Percentiles rank a stretch among this genome's conserved stretches.
phyloP scores from a whole-genome alignment of 2,888 invertebrate species.

The Agrotis puta region DNA sequence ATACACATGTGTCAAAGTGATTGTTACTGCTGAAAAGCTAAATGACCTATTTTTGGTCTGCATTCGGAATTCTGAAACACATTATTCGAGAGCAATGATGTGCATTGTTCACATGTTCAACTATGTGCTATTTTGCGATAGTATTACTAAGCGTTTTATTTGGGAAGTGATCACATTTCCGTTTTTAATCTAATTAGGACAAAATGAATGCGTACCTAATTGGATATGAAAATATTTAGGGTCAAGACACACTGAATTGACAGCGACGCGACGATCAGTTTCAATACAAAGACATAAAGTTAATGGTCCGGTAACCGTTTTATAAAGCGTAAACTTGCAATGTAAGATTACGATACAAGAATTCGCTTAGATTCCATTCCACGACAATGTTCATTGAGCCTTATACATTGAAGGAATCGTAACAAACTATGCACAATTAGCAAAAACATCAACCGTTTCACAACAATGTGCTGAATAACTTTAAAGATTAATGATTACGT shows the following conservation, averaged over 20 bases:
- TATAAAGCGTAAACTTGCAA: too few species aligned
- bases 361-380: too few species aligned
- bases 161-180: constrained; percentile 2
- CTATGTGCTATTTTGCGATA: not conserved
- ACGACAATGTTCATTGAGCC: too few species aligned
- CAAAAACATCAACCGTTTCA: constrained; percentile 1
- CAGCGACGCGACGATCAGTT: too few species aligned
- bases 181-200: constrained; percentile 27
- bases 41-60: constrained; percentile 37
- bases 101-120: constrained; percentile 18
- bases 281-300: too few species aligned
- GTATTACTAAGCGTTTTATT: not conserved
- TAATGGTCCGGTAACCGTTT: too few species aligned
- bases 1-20: constrained; percentile 21
- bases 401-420: not conserved
- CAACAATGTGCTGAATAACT: not conserved
- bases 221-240: constrained; percentile 1
- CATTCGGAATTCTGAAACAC: constrained; percentile 17
- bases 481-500: constrained; percentile 29
- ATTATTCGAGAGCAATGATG: constrained; percentile 22
- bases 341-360: too few species aligned
- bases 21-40: constrained; percentile 24
- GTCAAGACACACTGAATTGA: too few species aligned
- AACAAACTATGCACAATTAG: not conserved
- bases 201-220: constrained; percentile 5